Base-by-base conservation (phyloP, 2,113 vertebrate species). In the Otus sunia region DNA sequence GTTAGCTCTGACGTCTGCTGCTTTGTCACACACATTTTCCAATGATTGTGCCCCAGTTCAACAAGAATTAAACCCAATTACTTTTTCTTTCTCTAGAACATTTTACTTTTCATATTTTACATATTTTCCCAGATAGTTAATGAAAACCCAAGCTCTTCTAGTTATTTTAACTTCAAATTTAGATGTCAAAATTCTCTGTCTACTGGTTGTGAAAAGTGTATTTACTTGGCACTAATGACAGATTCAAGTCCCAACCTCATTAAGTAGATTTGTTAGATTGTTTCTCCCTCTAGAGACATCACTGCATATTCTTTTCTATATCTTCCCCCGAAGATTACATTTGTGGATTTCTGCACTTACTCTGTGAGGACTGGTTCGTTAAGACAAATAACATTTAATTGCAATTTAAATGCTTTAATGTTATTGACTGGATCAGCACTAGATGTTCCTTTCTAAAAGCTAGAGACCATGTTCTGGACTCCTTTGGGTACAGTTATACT, bases 351-450 rank as follows among this genome's bases (percentile, higher is more conserved):
- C 4, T 16, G 21, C 3, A 5, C 62, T 63, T 66, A 76, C 9
- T 94, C 68, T 41, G 6, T 49, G 36, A 94, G 23, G 34, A 78
- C 30, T 78, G 17, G 27, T 62, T 96, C 29, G 55, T 87, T 91
- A 90, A 68, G 66, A 64, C 25, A 96, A 95, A 68, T 34, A 89
- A 71, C 27, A 68, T 58, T 91, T 87, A 90, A 85, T 58, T 92
- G 62, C 62, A 91, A 21, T 90, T 88, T 79, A 90, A 94, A 79
- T 71, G 34, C 34, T 81, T 91, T 68, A 87, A 60, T 3, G 1
- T 75, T 72, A 67, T 73, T 85, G 63, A 85, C 56, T 56, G 25
- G 36, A 68, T 87, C n/a, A 88, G 43, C 36, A 67, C 52, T 68
- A 36, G 10, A 43, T 66, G 88, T 76, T 89, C 15, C 29, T 59